Percentiles rank a stretch among this genome's conserved stretches.
These are phyloP conservation scores for Liolophura sinensis DNA, from an alignment of 1,140 invertebrate genomes.

Conservation along the genomic window DNA sequence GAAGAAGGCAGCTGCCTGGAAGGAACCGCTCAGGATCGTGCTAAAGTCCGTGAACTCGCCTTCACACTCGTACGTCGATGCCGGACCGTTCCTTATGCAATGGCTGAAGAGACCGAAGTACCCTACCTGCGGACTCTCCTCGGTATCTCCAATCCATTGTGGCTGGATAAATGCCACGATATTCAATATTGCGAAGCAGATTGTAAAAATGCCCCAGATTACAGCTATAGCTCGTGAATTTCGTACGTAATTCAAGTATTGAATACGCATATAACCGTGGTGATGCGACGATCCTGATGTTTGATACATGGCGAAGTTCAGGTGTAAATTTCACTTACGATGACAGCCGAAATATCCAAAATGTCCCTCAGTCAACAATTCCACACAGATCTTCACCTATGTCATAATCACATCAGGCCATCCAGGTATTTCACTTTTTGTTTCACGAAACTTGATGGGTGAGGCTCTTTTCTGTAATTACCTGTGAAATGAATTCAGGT, in stretches of 20 bases:
- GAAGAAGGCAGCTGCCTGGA: slow-evolving; percentile 80
- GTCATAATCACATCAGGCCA: too few species aligned
- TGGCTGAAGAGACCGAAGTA: slow-evolving; percentile 91
- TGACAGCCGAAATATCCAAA: too few species aligned
- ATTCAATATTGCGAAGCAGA: slow-evolving; percentile 94
- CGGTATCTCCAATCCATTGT: slow-evolving; percentile 83
- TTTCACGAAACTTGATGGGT: slow-evolving; percentile 9
- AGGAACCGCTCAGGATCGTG: slow-evolving; percentile 78
- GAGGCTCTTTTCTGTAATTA: slow-evolving; percentile 18
- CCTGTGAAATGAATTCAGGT: not conserved
- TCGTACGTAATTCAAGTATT: slow-evolving; percentile 78
- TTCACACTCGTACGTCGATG: slow-evolving; percentile 66
- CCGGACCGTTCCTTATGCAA: slow-evolving; percentile 66
- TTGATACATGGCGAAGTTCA: too few species aligned
- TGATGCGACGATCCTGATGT: too few species aligned
- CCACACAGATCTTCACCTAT: too few species aligned
- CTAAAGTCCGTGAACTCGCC: slow-evolving; percentile 83
- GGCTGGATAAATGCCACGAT: slow-evolving; percentile 94
- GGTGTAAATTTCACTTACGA: too few species aligned
- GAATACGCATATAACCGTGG: slow-evolving; percentile 2
- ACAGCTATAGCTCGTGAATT: slow-evolving; percentile 96
- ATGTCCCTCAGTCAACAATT: too few species aligned
- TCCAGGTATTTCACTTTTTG: too few species aligned
- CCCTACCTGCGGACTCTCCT: slow-evolving; percentile 81
- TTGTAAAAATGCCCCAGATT: slow-evolving; percentile 92